Base-by-base conservation (phyloP, 2,797 vertebrate species). In the Diplodus puntazzo region DNA sequence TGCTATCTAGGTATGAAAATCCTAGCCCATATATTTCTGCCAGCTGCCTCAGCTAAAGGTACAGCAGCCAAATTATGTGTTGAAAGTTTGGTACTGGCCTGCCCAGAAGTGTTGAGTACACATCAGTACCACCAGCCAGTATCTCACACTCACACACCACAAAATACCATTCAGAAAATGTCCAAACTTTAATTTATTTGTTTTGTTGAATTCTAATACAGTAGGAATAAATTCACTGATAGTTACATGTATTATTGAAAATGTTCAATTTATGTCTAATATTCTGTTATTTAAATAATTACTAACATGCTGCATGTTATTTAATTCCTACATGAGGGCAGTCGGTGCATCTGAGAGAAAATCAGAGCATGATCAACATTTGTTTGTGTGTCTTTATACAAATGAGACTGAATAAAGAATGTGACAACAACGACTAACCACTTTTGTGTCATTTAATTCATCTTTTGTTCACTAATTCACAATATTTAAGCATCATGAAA, bases 351-450 rank as follows among this genome's bases (percentile, higher is more conserved):
- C 11, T 42, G 6, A 74, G 25, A 61, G 66, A 46, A 62, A 46
- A 52, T 60, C 4, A 39, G 21, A 1, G 21, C 45, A 39, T 66
- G 23, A 23, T 23, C 52, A 48, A 49, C 16, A 65, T 45, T 62
- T 27, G 34, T 83, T 50, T 70, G 62, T 61, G 67, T 78, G 70
- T 82, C 68, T 83, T 49, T 63, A 74, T 62, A 60, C 54, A 77
- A 78, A 72, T 46, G 39, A 72, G 39, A 60, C 59, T 66, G 30
- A 93, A 89, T 90, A 91, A 92, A 92, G 39, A 66, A 45, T 27
- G n/a, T 63, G 25, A 82, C 34, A 5, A 82, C 76, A 75, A 61
- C 10, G 17, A 71, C 45, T 17, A 0, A 79, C 52, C 60, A 73
- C 48, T 53, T 73, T 17, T 42, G 52, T 73, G 23, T 54, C 8